A percentile compares a stretch with the other conserved stretches of the same genome.
Evolutionary conservation across 1,140 invertebrate genomes (phyloP).

Genomic region (Tetramorium simillimum): DNA sequence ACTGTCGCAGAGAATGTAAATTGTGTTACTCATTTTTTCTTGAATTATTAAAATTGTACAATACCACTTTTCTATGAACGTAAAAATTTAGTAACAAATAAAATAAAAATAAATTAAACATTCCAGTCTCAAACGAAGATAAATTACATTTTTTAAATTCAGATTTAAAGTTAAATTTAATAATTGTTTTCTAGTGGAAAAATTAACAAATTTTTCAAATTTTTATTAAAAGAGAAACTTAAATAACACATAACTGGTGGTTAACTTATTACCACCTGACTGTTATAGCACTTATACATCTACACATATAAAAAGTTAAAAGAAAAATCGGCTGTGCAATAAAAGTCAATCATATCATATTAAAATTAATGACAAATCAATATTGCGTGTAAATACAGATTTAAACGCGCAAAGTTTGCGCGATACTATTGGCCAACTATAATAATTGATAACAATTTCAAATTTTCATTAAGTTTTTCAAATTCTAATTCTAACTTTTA

Average conservation of each 20-base stretch:
- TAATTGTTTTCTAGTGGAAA: neutral
- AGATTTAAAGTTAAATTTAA: slow-evolving; percentile 4
- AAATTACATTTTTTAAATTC: neutral
- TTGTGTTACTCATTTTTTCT: neutral
- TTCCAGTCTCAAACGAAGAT: neutral
- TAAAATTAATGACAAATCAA: neutral
- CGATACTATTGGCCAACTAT: neutral
- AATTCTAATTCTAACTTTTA: neutral
- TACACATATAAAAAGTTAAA: neutral
- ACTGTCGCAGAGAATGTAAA: neutral
- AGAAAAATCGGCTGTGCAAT: neutral
- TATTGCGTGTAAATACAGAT: neutral
- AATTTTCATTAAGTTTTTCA: neutral
- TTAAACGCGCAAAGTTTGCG: neutral
- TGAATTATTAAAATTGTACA: neutral
- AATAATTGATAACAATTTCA: neutral
- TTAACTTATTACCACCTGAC: neutral
- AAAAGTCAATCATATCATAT: neutral
- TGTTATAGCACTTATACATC: neutral
- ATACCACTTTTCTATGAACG: neutral
- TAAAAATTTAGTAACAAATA: neutral
- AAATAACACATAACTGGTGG: neutral
- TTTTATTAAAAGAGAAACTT: neutral
- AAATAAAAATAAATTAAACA: slow-evolving; percentile 2
- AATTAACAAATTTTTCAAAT: neutral